These are phyloP conservation scores for Aphidius ervi DNA, from an alignment of 1,140 invertebrate genomes.

Conservation along the genomic window DNA sequence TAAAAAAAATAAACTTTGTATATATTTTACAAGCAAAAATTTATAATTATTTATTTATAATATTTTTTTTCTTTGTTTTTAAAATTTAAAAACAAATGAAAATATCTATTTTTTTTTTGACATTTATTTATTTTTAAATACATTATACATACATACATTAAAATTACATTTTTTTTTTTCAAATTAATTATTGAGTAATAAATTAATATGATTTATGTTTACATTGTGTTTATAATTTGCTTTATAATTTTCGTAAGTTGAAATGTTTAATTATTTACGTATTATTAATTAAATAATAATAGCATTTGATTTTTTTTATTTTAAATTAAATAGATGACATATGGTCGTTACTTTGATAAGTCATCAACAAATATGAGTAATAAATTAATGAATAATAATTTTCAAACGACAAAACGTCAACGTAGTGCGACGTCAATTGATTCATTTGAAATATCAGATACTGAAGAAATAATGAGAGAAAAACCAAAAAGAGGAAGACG, in stretches of 20 bases:
- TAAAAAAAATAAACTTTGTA: slow-evolving; percentile 18
- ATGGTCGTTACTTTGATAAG: slow-evolving; percentile 17
- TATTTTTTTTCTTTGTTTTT: not conserved
- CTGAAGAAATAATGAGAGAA: slow-evolving; percentile 22
- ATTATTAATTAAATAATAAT: not conserved
- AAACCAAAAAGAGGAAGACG: slow-evolving; percentile 16
- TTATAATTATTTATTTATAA: not conserved
- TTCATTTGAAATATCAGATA: slow-evolving; percentile 30
- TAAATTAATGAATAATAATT: slow-evolving; percentile 21
- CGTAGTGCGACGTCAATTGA: slow-evolving; percentile 33
- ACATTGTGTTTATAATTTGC: slow-evolving; percentile 4
- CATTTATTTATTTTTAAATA: not conserved
- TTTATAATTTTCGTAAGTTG: slow-evolving; percentile 11
- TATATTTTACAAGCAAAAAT: slow-evolving; percentile 10
- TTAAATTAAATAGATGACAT: slow-evolving; percentile 12
- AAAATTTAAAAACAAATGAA: not conserved
- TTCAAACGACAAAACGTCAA: slow-evolving; percentile 18
- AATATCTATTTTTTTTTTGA: not conserved
- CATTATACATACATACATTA: too few species aligned
- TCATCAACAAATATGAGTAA: slow-evolving; percentile 2
- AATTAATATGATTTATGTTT: slow-evolving; percentile 6
- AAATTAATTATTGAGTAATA: not conserved
- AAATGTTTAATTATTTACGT: too few species aligned
- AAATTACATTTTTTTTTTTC: too few species aligned
- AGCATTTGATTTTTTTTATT: not conserved